phyloP scores from a whole-genome alignment of 2,113 vertebrate species.

The Paramisgurnus dabryanus region DNA sequence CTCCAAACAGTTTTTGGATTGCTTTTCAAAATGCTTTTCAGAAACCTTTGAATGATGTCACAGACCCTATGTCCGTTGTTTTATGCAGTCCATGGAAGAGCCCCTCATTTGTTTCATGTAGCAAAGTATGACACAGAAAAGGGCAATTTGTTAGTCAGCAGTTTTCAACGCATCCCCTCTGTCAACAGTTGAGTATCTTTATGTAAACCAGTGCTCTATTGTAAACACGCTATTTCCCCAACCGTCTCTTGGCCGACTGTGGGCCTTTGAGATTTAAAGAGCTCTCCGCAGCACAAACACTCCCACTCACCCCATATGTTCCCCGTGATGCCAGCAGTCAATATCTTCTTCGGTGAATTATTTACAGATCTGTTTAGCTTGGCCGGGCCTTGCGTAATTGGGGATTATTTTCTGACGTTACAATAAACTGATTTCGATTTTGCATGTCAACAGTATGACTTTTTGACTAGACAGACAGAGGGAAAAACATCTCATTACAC shows the following conservation, averaged over 20 bases:
- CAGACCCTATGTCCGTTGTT: too few species aligned
- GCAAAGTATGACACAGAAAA: background rate
- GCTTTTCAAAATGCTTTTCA: too few species aligned
- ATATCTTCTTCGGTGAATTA: slow-evolving; percentile 44
- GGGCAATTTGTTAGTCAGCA: slow-evolving; percentile 34
- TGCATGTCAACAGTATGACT: background rate
- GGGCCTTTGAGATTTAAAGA: slow-evolving; percentile 40
- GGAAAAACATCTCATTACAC: background rate
- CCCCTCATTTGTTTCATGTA: background rate
- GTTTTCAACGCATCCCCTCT: slow-evolving; percentile 21
- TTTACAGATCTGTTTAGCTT: slow-evolving; percentile 42
- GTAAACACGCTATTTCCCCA: background rate
- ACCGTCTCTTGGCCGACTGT: background rate
- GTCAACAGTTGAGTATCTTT: slow-evolving; percentile 29
- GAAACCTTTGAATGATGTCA: too few species aligned
- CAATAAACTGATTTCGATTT: background rate
- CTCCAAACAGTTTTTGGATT: too few species aligned
- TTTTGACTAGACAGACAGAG: background rate
- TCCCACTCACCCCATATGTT: slow-evolving; percentile 39
- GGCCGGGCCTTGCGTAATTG: slow-evolving; percentile 39
- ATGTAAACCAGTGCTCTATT: background rate
- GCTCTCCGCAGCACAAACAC: slow-evolving; percentile 13
- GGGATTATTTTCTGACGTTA: background rate
- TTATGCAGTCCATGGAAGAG: background rate
- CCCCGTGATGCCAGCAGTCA: slow-evolving; percentile 15